These are phyloP conservation scores for Phasianus colchicus DNA, from an alignment of 2,113 vertebrate species.

Conservation along the genomic window DNA sequence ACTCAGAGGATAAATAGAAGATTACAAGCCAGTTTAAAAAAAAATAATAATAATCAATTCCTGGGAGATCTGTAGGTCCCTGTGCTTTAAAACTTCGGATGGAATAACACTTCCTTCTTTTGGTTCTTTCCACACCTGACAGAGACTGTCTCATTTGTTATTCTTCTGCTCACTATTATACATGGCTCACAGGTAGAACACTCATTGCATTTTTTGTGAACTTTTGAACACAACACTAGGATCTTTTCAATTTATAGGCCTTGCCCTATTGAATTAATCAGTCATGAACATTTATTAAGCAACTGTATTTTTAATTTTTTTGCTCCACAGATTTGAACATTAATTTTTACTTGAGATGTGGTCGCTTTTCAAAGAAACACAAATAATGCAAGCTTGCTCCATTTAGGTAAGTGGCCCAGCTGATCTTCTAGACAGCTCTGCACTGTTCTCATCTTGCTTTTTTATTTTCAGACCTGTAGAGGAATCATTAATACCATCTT, in stretches of 20 bases:
- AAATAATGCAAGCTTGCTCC: background rate
- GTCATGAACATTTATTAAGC: background rate
- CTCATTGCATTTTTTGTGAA: background rate
- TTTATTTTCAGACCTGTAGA: background rate
- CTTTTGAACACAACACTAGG: background rate
- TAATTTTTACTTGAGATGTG: background rate
- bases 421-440: background rate
- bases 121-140: background rate
- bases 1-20: background rate
- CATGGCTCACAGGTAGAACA: background rate
- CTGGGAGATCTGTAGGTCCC: background rate
- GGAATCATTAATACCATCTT: background rate
- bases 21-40: background rate
- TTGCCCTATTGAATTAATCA: background rate
- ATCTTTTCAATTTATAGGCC: background rate
- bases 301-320: background rate
- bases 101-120: background rate
- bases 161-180: background rate
- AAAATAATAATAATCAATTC: background rate
- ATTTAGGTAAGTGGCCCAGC: background rate
- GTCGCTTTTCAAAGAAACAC: background rate
- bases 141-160: background rate
- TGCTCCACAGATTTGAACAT: background rate
- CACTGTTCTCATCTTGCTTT: background rate
- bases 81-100: background rate